Evolutionary conservation across 35 echinoderm and acorn worm species (phyloP).

Genomic region (Heliocidaris tuberculata): DNA sequence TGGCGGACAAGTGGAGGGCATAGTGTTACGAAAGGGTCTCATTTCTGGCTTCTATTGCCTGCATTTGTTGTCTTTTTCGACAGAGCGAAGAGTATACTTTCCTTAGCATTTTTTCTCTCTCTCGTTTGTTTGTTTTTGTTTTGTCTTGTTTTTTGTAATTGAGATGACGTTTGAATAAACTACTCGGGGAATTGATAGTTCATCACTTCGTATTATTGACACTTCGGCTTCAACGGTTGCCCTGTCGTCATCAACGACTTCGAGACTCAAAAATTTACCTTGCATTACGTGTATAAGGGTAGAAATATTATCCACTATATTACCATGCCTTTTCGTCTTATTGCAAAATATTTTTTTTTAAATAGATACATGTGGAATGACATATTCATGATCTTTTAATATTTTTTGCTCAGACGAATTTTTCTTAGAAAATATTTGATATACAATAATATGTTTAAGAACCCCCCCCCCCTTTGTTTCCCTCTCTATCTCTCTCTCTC

Average conservation of each 20-base stretch:
- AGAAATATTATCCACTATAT: too few species aligned
- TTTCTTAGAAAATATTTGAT: too few species aligned
- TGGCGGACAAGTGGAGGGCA: not conserved
- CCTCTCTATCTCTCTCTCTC: too few species aligned
- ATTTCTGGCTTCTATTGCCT: not conserved
- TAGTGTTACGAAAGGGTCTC: not conserved
- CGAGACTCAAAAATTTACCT: not conserved
- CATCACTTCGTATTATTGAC: not conserved
- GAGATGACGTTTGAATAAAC: not conserved
- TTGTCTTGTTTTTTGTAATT: not conserved
- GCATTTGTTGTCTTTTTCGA: not conserved
- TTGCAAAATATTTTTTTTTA: too few species aligned
- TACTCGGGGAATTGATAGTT: not conserved
- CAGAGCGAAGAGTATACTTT: not conserved
- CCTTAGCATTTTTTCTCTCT: not conserved
- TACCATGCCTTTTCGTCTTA: too few species aligned
- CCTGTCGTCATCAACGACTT: not conserved
- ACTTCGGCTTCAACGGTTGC: not conserved
- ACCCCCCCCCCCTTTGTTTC: too few species aligned
- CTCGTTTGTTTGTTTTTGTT: too few species aligned
- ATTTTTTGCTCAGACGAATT: too few species aligned
- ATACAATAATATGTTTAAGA: too few species aligned
- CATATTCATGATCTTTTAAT: too few species aligned
- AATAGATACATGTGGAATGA: too few species aligned
- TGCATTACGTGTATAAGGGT: not conserved